Evolutionary conservation across 2,888 invertebrate species (phyloP), one percentile per base, ranked within the genome.

Genomic region (Lasioglossum lativentre): DNA sequence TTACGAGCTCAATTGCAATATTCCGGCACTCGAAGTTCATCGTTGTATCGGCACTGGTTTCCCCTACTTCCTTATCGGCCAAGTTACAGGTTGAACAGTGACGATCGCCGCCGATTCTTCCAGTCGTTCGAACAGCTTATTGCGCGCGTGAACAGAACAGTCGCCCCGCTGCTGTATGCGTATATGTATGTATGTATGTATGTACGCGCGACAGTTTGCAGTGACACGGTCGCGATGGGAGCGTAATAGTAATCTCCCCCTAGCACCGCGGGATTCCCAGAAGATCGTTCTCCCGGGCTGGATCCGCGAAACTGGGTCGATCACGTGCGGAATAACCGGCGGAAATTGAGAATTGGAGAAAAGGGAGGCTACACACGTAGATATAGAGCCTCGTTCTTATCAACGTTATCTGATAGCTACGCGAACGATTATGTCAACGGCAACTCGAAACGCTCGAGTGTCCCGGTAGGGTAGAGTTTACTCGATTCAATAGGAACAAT

Each of bases 1-100:
- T 14, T 80, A 78, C 76, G 66, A 83, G 80, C 83, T 78, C 80
- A 83, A 86, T 86, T 86, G 80, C 59, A 75, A 78, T 78, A 83
- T 86, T 66, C 47, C 70, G 78, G 80, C 73, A 79, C 76, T 86
- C 76, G 70, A 83, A 72, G 70, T 83, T 71, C 76, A 56, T 78
- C 71, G 63, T 70, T 56, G 73, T 56, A 59, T 68, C 82, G 30
- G 42, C 56, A 59, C 45, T 34, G 75, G 27, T 56, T 52, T 75
- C 86, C 86, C 90, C 86, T 81, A 80, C 87, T 70, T 42, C 45
- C 38, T 71, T 40, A 47, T 78, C 47, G 27, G 81, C 70, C 75
- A 77, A 59, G n/a, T 59, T 56, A 56, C 56, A 63, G 71, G 34
- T 68, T 52, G 56, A 82, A 85, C 76, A 19, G 19, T 12, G 63